Evolutionary conservation across 1,140 invertebrate species (phyloP).

Genomic region (Drosophila arawakana): DNA sequence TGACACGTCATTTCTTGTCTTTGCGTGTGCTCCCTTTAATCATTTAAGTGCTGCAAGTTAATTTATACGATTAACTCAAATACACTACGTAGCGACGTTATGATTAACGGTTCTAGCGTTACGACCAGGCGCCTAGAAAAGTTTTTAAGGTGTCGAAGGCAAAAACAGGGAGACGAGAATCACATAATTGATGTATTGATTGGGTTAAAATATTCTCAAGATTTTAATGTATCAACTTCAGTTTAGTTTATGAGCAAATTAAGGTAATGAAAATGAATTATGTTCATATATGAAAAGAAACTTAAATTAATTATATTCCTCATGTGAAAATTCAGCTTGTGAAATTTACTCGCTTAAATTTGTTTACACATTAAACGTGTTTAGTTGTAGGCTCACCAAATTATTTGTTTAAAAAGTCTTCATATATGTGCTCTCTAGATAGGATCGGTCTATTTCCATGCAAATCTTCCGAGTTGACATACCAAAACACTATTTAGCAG

Average conservation of each 20-base stretch:
- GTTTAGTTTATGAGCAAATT: too few species aligned
- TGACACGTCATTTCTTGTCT: constrained; percentile 11
- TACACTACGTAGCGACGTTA: constrained; percentile 5
- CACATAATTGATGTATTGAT: background rate
- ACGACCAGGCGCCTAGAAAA: constrained; percentile 26
- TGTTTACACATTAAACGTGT: background rate
- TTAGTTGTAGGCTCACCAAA: background rate
- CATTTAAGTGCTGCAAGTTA: constrained; percentile 38
- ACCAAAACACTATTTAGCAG: background rate
- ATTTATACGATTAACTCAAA: constrained; percentile 19
- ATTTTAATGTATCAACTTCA: too few species aligned
- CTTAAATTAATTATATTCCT: too few species aligned
- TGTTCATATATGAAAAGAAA: too few species aligned
- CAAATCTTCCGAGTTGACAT: background rate
- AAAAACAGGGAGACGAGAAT: background rate
- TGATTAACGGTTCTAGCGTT: constrained; percentile 18
- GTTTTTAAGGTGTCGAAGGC: constrained; percentile 5
- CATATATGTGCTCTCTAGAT: background rate
- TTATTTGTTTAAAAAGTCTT: background rate
- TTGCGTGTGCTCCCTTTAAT: constrained; percentile 43
- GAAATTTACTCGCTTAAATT: background rate
- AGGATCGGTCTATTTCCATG: background rate
- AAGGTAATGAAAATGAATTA: too few species aligned
- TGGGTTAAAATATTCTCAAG: too few species aligned
- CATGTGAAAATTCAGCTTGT: too few species aligned